Base-by-base conservation (phyloP, 2,888 invertebrate species). In the Auanema sp. region DNA sequence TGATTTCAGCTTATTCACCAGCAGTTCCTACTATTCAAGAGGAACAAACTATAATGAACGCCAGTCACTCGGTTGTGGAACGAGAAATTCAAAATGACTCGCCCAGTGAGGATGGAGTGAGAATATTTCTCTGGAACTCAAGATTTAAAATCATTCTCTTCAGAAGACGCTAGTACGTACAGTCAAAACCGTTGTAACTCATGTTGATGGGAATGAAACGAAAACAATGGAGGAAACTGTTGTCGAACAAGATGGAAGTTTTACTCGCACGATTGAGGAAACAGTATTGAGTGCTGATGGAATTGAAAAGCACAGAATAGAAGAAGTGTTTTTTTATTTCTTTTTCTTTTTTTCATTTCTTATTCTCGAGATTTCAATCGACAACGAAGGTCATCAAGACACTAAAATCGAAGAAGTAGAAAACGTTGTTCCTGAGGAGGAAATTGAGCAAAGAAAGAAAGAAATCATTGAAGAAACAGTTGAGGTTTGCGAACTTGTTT, bases 171-270 rank as follows among this genome's bases (percentile, higher is more conserved):
- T 66, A 11, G 61, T 65, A 40, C 71, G 71, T 12, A 72, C 68
- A n/a, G 71, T 69, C 8, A 66, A 63, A 23, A 71, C 73, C 14
- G 58, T 69, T n/a, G 73, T 70, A 33, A 70, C 71, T 4, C 71
- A 71, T 55, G 50, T 60, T 11, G 72, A 72, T 42, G 69, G 68
- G 1, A 55, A 69, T 21, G 69, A 72, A 33, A 66, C 72, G 10
- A 68, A 68, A 40, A 68, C 66, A n/a, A 69, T 72, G 69, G 69
- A 69, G 21, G 72, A 72, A 24, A 69, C 69, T 1, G 72, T 72
- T 14, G 63, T 69, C 24, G 69, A 72, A 42, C 65, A 64, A 2
- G 72, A 69, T 23, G 72, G 69, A 24, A 68, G 69, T 51, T 61
- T 68, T 18, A 64, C 66, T 1, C 62, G 64, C 52, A 72, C 68